Evolutionary conservation across 2,113 vertebrate species (phyloP).

Genomic region (Alosa alosa): DNA sequence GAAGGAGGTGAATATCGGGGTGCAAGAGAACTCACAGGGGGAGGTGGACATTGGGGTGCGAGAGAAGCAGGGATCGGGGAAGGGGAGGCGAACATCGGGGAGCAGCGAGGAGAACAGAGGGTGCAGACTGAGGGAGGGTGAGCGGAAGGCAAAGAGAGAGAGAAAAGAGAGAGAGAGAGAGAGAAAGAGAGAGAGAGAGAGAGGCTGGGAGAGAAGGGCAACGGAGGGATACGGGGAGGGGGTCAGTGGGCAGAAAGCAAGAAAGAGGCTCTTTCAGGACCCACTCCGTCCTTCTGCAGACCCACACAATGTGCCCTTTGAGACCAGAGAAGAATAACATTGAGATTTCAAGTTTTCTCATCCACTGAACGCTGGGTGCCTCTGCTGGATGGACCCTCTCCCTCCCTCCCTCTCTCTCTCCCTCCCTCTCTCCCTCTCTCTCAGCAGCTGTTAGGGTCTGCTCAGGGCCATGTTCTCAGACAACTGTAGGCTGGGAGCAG

Average conservation of each 20-base stretch:
- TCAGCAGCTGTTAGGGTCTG: slow-evolving; percentile 16
- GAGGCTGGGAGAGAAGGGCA: neutral
- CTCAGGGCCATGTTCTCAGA: slow-evolving; percentile 20
- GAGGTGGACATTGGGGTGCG: too few relatives aligned
- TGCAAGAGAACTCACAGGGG: slow-evolving; percentile 17
- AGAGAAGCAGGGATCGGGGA: too few relatives aligned
- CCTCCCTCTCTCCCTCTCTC: neutral
- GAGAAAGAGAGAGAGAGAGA: neutral
- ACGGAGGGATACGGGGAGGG: neutral
- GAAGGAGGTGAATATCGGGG: neutral
- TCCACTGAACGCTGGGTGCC: slow-evolving; percentile 27
- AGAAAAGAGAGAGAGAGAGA: neutral
- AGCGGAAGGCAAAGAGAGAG: neutral
- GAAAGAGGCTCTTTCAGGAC: neutral
- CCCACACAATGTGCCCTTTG: slow-evolving; percentile 16
- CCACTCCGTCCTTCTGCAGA: neutral
- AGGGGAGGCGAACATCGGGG: neutral
- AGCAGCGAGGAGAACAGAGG: slow-evolving; percentile 70
- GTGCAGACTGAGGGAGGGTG: slow-evolving; percentile 42
- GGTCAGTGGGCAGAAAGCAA: neutral
- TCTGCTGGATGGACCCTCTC: slow-evolving; percentile 18
- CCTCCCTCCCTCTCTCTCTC: neutral
- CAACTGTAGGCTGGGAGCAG: slow-evolving; percentile 12
- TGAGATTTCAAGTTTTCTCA: slow-evolving; percentile 14
- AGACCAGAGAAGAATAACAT: slow-evolving; percentile 11